phyloP scores from a whole-genome alignment of 64 coral and sea anemone genomes.

The Acropora yongei region DNA sequence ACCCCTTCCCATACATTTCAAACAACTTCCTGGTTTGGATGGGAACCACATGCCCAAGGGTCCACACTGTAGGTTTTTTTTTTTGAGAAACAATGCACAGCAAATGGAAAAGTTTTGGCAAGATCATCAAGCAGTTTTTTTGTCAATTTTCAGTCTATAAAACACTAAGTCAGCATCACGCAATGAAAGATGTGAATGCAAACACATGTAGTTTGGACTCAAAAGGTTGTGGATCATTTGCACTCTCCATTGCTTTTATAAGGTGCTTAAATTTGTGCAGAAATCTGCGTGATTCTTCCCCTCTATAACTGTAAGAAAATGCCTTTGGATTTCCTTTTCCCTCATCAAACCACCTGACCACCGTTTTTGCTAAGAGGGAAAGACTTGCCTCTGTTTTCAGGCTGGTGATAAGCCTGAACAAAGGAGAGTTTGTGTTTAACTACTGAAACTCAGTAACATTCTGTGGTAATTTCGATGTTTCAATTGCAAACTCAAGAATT shows the following conservation, averaged over 20 bases:
- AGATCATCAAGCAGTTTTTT: slow-evolving; percentile 26
- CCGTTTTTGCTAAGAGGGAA: slow-evolving; percentile 43
- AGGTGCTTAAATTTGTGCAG: slow-evolving; percentile 69
- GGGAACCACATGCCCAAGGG: slow-evolving; percentile 53
- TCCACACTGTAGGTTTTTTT: slow-evolving; percentile 9
- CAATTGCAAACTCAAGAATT: slow-evolving; percentile 21
- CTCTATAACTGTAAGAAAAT: slow-evolving; percentile 71
- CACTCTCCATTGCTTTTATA: slow-evolving; percentile 21
- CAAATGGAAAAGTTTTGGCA: slow-evolving; percentile 36
- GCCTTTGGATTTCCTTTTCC: slow-evolving; percentile 32
- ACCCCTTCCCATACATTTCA: slow-evolving; percentile 38
- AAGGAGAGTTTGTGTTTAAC: slow-evolving; percentile 3
- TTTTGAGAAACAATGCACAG: slow-evolving; percentile 16
- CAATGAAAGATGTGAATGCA: slow-evolving; percentile 42
- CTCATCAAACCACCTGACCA: slow-evolving; percentile 60
- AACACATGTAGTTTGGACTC: slow-evolving; percentile 57
- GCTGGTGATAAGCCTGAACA: slow-evolving; percentile 29
- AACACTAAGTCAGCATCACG: slow-evolving; percentile 47
- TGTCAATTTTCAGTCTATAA: slow-evolving; percentile 28
- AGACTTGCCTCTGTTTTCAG: slow-evolving; percentile 29
- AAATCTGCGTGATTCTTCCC: slow-evolving; percentile 60
- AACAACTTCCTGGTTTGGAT: slow-evolving; percentile 49
- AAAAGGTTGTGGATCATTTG: slow-evolving; percentile 18
- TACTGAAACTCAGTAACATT: slow-evolving; percentile 21
- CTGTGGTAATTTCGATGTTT: slow-evolving; percentile 35